Base-by-base conservation (phyloP, 2,888 invertebrate species). In the Invenusta paracnida region DNA sequence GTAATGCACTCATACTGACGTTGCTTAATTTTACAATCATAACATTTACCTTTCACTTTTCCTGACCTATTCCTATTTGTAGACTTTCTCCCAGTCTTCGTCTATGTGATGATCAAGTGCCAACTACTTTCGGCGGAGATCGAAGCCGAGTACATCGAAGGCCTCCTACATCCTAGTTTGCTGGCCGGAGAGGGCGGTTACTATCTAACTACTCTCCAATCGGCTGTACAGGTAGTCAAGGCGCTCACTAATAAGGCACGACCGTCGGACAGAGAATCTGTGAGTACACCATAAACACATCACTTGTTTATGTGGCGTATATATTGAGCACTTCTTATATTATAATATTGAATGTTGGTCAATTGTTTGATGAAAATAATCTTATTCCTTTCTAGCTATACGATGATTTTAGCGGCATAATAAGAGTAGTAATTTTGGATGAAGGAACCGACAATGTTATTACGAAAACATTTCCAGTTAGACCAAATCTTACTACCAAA, bases 141-240 rank as follows among this genome's bases (percentile, higher is more conserved):
- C 86, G 97, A 98, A 91, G 96, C 96, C 0, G 96, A 97, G 90
- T 95, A 96, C 91, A 98, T 98, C 96, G 96, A 96, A 93, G 96
- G 93, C 29, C 93, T 98, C 67, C 93, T 98, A 48, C 97, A 97
- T 87, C 96, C 96, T 0, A 96, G 96, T 0, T 92, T 97, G 84
- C 93, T 96, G 83, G 95, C 95, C 0, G 97, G 97, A 0, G 97
- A 97, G 91, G 96, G 96, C 0, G 96, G 96, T 0, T 98, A 97
- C 92, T 97, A 97, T 91, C 93, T 98, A 87, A 96, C 97, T 0
- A 95, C 96, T 0, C 93, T 98, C 85, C 96, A 96, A 90, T 96
- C 96, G 85, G 97, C 97, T 27, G 96, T 97, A 0, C 95, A 96
- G 84, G 95, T 96, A 87, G 93, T 96, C 89, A 96, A 96, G 92